Evolutionary conservation across 2,797 vertebrate genomes (phyloP).

Genomic region (Aphelocoma californica): DNA sequence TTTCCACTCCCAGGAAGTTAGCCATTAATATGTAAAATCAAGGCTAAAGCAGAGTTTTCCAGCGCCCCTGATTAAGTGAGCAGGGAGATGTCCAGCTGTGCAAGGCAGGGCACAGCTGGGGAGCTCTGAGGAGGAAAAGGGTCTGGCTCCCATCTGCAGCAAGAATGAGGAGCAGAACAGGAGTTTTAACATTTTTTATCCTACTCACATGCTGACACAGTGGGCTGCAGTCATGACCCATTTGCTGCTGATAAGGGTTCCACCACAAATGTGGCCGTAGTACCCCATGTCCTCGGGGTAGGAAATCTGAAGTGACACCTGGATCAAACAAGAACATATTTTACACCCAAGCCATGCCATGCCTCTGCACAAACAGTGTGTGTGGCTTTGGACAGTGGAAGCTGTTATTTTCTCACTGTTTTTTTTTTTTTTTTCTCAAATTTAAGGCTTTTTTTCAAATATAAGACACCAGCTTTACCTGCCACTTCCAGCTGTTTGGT

Average conservation of each 20-base stretch:
- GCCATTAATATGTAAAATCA: not conserved
- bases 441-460: not conserved
- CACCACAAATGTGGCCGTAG: not conserved
- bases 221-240: slow-evolving; percentile 34
- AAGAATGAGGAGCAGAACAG: not conserved
- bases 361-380: not conserved
- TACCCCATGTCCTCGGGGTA: rapidly evolving
- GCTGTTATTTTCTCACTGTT: not conserved
- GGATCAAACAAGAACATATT: not conserved
- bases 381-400: not conserved
- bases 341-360: not conserved
- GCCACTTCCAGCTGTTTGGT: slow-evolving; percentile 26
- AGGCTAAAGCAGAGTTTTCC: not conserved
- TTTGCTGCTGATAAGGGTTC: not conserved
- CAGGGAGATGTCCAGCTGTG: not conserved
- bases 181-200: not conserved
- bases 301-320: not conserved
- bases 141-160: not conserved
- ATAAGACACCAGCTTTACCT: not conserved
- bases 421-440: not conserved
- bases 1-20: slow-evolving; percentile 29
- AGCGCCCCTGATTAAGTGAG: not conserved
- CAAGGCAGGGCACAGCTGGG: not conserved
- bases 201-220: not conserved
- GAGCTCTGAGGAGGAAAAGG: not conserved